phyloP scores from a whole-genome alignment of 2,888 invertebrate species.

The Cataglyphis albicans region DNA sequence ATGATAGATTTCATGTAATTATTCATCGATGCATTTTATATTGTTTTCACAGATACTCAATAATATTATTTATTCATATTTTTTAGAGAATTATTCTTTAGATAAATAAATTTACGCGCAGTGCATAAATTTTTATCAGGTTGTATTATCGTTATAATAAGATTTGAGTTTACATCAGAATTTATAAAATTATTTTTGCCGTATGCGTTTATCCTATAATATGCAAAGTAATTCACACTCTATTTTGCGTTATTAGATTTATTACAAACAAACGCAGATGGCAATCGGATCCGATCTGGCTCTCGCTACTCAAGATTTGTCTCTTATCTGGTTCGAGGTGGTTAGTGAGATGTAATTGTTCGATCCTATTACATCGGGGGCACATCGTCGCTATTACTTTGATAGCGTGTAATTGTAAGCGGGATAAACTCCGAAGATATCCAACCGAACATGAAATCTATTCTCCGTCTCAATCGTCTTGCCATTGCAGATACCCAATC shows the following conservation, averaged over 20 bases:
- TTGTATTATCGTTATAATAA: conserved; percentile 21
- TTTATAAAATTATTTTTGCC: conserved; percentile 2
- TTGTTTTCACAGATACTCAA: background rate
- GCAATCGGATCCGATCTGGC: conserved; percentile 13
- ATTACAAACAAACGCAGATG: conserved; percentile 11
- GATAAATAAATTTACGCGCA: background rate
- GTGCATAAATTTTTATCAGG: background rate
- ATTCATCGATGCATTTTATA: background rate
- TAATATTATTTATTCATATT: background rate
- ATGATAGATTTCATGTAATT: background rate
- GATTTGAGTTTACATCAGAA: background rate
- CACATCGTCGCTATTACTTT: conserved; percentile 65
- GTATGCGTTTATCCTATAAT: background rate
- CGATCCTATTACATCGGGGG: conserved; percentile 71
- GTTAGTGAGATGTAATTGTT: conserved; percentile 71
- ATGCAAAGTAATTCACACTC: conserved; percentile 19
- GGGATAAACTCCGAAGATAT: conserved; percentile 60
- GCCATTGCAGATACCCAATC: conserved; percentile 41
- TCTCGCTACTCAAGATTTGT: conserved; percentile 27
- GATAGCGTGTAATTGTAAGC: conserved; percentile 70
- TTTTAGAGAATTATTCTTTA: background rate
- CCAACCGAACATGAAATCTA: conserved; percentile 67
- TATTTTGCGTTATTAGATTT: conserved; percentile 9
- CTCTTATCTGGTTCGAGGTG: conserved; percentile 41
- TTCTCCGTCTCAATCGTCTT: conserved; percentile 54